Percentiles rank a stretch among this genome's conserved stretches.
phyloP scores from a whole-genome alignment of 2,888 invertebrate genomes.

The Teleiodes luculella region DNA sequence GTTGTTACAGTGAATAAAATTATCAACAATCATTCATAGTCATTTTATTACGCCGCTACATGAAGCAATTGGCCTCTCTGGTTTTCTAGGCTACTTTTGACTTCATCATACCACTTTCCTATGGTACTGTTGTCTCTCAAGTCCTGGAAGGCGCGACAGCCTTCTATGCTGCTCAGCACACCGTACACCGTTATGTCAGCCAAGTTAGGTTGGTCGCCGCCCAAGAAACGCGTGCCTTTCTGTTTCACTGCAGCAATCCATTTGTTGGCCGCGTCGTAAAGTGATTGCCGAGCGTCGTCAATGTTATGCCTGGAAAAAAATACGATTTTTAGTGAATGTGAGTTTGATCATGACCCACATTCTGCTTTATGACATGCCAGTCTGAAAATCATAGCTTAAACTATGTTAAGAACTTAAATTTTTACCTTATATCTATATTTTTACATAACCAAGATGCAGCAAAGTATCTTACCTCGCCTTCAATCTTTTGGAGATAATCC shows the following conservation, averaged over 20 bases:
- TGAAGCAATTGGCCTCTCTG: slow-evolving; percentile 8
- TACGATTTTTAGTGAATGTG: no score
- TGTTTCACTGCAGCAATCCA: slow-evolving; percentile 86
- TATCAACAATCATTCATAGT: no score
- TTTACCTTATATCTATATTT: no score
- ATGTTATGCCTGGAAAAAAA: slow-evolving; percentile 85
- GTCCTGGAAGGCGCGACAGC: slow-evolving; percentile 93
- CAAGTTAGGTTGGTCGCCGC: slow-evolving; percentile 91
- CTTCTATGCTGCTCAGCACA: slow-evolving; percentile 94
- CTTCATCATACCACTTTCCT: slow-evolving; percentile 86
- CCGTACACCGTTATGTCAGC: slow-evolving; percentile 96
- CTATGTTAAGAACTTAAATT: no score
- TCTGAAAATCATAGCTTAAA: no score
- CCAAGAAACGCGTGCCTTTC: slow-evolving; percentile 87
- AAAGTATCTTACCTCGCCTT: slow-evolving; percentile 83
- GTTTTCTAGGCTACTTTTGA: slow-evolving; percentile 81
- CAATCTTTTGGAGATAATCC: slow-evolving; percentile 91
- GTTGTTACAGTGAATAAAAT: no score
- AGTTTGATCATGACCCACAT: no score
- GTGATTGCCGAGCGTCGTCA: slow-evolving; percentile 91
- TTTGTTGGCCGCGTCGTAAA: slow-evolving; percentile 91
- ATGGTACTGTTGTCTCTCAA: slow-evolving; percentile 85
- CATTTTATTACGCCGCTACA: not conserved
- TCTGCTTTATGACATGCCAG: no score
- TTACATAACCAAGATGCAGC: no score